Evolutionary conservation across 2,888 invertebrate genomes (phyloP), one percentile per base, ranked within the genome.

Genomic region (Apantesis nais): DNA sequence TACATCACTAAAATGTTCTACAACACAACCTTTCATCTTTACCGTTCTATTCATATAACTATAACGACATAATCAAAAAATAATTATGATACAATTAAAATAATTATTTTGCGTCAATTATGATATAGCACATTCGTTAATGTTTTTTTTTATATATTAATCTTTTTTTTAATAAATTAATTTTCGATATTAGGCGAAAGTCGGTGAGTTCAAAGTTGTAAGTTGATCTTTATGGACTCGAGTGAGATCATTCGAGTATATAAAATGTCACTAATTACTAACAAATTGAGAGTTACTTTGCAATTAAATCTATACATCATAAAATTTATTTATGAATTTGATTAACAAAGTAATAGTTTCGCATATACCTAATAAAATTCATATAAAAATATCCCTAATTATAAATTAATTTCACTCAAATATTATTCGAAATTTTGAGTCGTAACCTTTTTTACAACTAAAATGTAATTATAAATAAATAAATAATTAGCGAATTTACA

Each of bases 161-260:
- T 80, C 70, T 86, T 87, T 78, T 75, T 76, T 74, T 66, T 66
- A 58, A 58, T 29, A 58, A 72, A 73, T 81, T 88, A 88, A 85
- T 84, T 85, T 86, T 83, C 84, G 82, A 83, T 85, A 85, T 90
- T 82, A 88, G 86, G 86, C 88, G 90, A 91, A 90, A 90, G 90
- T 84, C 89, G 89, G 88, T 74, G 5, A 65, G 78, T 82, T 90
- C 88, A 89, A 90, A 87, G 78, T 65, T 62, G 41, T 66, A 76
- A 74, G 62, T 76, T 52, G 69, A 80, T 78, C 71, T 61, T 68
- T 69, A 69, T 71, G 68, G 37, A 66, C 41, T 55, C 52, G 31
- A 25, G 39, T 39, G 74, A 66, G 70, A 62, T 52, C 70, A 25
- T 66, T 58, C 14, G 37, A 65, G 34, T 66, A 52, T 66, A 65